Conservation (phyloP, 1,140 invertebrate genomes). For the Ctenoplectra terminalis region DNA sequence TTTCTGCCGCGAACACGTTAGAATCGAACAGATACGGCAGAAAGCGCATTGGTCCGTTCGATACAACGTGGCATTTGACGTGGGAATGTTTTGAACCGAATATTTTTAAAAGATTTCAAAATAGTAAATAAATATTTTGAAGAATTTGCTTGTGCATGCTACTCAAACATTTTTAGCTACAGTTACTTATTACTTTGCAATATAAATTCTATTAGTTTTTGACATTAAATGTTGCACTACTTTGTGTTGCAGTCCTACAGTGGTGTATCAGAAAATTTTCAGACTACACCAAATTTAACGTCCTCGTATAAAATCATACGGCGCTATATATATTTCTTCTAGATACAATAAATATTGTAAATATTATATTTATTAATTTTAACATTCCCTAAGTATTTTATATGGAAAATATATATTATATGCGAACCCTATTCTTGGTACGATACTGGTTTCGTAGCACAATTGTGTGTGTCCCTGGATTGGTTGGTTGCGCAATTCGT, state of each 20-base stretch:
- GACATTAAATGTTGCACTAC: neutral
- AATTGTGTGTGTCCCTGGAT: conserved; percentile 1
- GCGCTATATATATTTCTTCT: neutral
- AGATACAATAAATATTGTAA: neutral
- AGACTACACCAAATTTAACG: neutral
- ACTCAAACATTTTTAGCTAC: neutral
- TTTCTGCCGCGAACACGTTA: conserved; percentile 13
- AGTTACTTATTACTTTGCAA: neutral
- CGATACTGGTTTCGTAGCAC: neutral
- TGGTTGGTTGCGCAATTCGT: conserved; percentile 43
- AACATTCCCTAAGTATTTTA: neutral
- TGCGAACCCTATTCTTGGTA: neutral
- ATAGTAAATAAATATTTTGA: neutral
- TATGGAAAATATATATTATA: too few species aligned
- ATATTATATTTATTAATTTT: neutral
- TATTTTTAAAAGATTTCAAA: neutral
- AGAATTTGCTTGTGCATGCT: neutral
- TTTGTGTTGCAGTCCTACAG: neutral
- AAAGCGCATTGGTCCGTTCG: conserved; percentile 41
- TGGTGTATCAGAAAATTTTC: neutral
- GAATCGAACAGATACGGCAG: neutral
- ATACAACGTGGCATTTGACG: conserved; percentile 68
- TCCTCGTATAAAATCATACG: neutral
- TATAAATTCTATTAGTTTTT: neutral
- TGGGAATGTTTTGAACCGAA: neutral